Base-by-base conservation (phyloP, 2,888 invertebrate genomes). In the Himalopsyche anomala region DNA sequence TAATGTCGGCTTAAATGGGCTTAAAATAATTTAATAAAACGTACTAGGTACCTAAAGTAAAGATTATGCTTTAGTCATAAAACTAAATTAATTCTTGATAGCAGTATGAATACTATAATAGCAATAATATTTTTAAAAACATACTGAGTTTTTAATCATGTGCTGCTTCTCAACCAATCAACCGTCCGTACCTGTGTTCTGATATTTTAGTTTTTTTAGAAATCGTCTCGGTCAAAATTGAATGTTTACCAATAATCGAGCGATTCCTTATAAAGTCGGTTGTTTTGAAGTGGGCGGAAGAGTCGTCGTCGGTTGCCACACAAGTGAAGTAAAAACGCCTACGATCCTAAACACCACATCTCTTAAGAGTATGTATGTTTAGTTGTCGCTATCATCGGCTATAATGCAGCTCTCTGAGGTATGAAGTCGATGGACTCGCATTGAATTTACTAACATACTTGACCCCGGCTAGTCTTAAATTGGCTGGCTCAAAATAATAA, bases 251-350 rank as follows among this genome's bases (percentile, higher is more conserved):
- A 15, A 36, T 74, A 28, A 74, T 74, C 74, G 36, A 19, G 9
- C 15, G 36, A 74, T 38, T 74, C 74, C 74, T 38, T 74, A 38
- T 74, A 74, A 15, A 74, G 74, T 74, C 38, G 38, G 36, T 74
- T 74, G 36, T 38, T 74, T 38, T 15, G 6, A 36, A 36, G 74
- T 74, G 36, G 74, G 74, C 74, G 74, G 28, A 12, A 36, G n/a
- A 74, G 28, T 74, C 74, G 74, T 36, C 36, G 74, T 38, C 38
- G 15, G 74, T 74, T 74, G 74, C 74, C 74, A 74, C 74, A 74
- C 74, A 74, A 36, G 36, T 36, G 74, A 74, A 74, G 74, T 36
- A 74, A 74, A 74, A 74, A 36, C 74, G 74, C 74, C 74, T 36
- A 74, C 74, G 74, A 12, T 74, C 15, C 1, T 15, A 28, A 74